These are phyloP conservation scores for Octopus bimaculoides DNA, from an alignment of 1,140 invertebrate species.

Conservation along the genomic window DNA sequence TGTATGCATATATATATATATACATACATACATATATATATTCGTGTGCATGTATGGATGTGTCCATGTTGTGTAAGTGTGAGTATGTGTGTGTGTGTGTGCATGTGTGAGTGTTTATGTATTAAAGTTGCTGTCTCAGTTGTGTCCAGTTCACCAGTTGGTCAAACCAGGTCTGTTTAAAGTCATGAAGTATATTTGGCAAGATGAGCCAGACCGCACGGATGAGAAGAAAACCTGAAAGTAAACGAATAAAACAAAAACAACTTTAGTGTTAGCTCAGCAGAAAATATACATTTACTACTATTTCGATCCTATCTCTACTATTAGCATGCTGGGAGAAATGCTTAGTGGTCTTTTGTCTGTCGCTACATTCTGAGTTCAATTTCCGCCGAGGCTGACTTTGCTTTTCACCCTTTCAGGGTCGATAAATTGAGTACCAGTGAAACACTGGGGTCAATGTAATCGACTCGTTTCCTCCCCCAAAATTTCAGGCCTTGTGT, in stretches of 20 bases:
- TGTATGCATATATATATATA: not conserved
- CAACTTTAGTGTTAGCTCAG: too few relatives aligned
- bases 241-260: slow-evolving; percentile 15
- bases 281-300: too few relatives aligned
- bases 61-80: not conserved
- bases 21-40: not conserved
- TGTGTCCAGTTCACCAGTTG: slow-evolving; percentile 77
- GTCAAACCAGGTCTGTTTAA: slow-evolving; percentile 98
- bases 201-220: slow-evolving; percentile 92
- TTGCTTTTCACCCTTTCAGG: too few relatives aligned
- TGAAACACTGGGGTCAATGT: too few relatives aligned
- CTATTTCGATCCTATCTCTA: too few relatives aligned
- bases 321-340: too few relatives aligned
- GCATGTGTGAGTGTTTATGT: not conserved
- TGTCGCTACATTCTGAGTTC: too few relatives aligned
- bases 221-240: slow-evolving; percentile 96
- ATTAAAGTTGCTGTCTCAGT: not conserved
- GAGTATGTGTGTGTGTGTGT: not conserved
- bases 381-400: too few relatives aligned
- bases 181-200: slow-evolving; percentile 99
- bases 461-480: too few relatives aligned
- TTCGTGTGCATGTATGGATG: not conserved
- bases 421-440: too few relatives aligned
- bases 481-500: too few relatives aligned
- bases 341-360: too few relatives aligned